These are phyloP conservation scores for Meloidogyne exigua DNA, from an alignment of 1,140 invertebrate genomes.

Conservation along the genomic window DNA sequence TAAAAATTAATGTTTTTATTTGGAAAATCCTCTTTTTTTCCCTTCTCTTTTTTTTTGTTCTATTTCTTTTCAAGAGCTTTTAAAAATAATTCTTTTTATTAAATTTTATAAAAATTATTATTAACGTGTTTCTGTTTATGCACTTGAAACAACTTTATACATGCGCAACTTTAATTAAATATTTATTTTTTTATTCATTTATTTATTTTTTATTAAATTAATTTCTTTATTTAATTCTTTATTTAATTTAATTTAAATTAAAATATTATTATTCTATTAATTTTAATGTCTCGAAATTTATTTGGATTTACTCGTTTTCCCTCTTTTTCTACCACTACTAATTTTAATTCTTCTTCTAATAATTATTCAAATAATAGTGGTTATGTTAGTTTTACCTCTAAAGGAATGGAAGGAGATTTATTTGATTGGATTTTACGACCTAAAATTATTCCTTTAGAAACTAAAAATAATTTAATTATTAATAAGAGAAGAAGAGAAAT, in stretches of 20 bases:
- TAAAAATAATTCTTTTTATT: background rate
- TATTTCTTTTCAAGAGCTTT: background rate
- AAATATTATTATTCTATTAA: too few relatives aligned
- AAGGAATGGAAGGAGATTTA: constrained; percentile 11
- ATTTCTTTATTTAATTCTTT: background rate
- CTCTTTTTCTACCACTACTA: background rate
- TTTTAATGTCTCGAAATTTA: background rate
- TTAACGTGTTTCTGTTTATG: too few relatives aligned
- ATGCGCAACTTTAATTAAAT: too few relatives aligned
- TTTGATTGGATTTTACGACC: constrained; percentile 5
- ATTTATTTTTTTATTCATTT: too few relatives aligned
- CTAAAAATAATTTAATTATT: background rate
- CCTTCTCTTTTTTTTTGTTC: too few relatives aligned
- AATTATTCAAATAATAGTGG: background rate
- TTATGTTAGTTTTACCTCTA: constrained; percentile 4
- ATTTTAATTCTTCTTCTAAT: background rate
- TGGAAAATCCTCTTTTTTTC: background rate
- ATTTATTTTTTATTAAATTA: background rate
- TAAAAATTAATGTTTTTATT: too few relatives aligned
- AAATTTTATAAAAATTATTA: too few relatives aligned
- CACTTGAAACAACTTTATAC: background rate
- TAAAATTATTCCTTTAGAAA: background rate
- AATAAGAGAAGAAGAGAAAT: background rate
- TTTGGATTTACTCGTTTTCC: background rate
- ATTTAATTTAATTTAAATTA: background rate